Base-by-base conservation (phyloP, 2,888 invertebrate species). In the Drosophila silvestris region DNA sequence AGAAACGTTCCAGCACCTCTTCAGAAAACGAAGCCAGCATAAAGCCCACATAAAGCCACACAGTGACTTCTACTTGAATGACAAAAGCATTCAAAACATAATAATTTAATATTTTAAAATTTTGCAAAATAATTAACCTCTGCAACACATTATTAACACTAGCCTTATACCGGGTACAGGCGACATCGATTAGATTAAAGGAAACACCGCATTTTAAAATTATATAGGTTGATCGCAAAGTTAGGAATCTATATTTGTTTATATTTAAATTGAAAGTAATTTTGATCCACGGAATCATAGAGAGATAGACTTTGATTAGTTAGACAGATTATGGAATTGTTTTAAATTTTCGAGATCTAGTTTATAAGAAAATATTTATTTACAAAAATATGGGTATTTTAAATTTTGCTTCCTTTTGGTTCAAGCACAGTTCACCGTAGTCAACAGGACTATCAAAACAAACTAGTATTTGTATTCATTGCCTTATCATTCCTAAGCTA, bases 1-100 rank as follows among this genome's bases (percentile, higher is more conserved):
- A 71, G 66, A 61, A 65, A 32, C 35, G 44, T 50, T 72, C 56
- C 41, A 64, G 52, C 22, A 39, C 54, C 72, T 61, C 57, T 76
- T 67, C 30, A 39, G 28, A 65, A 54, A 51, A 26, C 32, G 28
- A 64, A 51, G 30, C 35, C 62, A 39, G 51, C 76, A 67, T 64
- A 54, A 64, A 60, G 51, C 19, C 47, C 12, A 33, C 32, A 33
- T 4, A 33, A 33, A 56, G 10, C 41, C 41, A 28, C 3, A 22
- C 65, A 32, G 14, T 50, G 57, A 66, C 57, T 79, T 53, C 22
- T 7, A 50, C n/a, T 67, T 51, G n/a, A 52, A 33, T 59, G 47
- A 30, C 30, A 33, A 30, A 47, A 5, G 16, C 12, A 37, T 30
- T 51, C 30, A 41, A 44, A 32, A 53, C 52, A 44, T 59, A n/a